Percentiles rank a stretch among this genome's conserved stretches.
Conservation (phyloP, 1,140 invertebrate genomes). For the Magallana ariakensis region DNA sequence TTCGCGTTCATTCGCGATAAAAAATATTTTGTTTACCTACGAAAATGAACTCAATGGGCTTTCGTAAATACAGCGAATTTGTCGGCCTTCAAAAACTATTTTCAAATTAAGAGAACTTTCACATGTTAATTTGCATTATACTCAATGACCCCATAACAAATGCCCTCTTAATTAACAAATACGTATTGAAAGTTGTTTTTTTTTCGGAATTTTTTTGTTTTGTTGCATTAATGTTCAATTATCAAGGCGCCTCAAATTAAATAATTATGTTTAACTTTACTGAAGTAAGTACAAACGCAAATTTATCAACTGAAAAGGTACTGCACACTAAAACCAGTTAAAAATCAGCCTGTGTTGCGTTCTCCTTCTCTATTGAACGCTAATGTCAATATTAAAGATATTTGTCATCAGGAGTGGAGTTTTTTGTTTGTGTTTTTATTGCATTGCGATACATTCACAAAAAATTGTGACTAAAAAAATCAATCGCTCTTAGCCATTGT, state of each 20-base stretch:
- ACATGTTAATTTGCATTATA: no score
- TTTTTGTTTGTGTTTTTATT: background rate
- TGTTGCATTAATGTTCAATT: background rate
- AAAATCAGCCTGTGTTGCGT: background rate
- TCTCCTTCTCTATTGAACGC: background rate
- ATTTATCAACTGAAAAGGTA: background rate
- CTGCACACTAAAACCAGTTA: background rate
- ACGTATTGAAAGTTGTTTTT: no score
- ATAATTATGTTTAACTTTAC: background rate
- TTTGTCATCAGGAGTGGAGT: background rate
- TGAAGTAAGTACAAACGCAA: background rate
- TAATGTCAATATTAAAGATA: constrained; percentile 19
- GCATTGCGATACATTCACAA: background rate
- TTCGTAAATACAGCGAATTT: no score
- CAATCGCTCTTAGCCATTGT: background rate
- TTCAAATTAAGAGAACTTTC: no score
- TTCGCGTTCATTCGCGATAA: no score
- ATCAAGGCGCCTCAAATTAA: background rate
- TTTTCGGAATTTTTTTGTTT: no score
- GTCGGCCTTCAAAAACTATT: no score
- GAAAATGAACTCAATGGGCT: no score
- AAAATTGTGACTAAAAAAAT: background rate
- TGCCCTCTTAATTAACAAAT: no score
- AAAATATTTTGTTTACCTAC: no score
- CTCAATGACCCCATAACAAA: no score